Evolutionary conservation across 2,113 vertebrate genomes (phyloP).

Genomic region (Columbina picui): DNA sequence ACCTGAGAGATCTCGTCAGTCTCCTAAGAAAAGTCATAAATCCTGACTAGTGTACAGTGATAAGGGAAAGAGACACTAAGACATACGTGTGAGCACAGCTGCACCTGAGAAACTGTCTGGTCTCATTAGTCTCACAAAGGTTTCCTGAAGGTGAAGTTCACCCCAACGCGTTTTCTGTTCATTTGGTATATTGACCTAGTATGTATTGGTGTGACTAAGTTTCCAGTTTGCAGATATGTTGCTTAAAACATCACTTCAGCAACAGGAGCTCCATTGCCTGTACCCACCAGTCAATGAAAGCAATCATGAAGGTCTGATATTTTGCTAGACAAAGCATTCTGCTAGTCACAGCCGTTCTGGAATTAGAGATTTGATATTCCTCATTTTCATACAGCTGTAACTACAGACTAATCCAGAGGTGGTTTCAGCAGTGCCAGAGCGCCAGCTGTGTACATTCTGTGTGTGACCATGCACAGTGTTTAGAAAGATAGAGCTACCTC

Average conservation of each 20-base stretch:
- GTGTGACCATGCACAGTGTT: accelerated
- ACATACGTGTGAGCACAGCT: background rate
- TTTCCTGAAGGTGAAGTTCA: background rate
- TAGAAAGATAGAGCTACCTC: conserved; percentile 80
- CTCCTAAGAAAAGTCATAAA: background rate
- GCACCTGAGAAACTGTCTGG: background rate
- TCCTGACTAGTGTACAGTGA: background rate
- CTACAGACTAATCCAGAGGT: background rate
- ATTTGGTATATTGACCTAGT: background rate
- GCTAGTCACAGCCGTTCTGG: background rate
- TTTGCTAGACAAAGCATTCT: background rate
- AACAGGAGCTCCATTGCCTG: background rate
- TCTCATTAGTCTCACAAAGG: background rate
- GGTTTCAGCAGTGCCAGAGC: background rate
- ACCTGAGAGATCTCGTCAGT: background rate
- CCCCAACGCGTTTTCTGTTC: background rate
- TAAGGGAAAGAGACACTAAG: background rate
- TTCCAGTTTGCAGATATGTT: background rate
- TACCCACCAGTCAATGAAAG: background rate
- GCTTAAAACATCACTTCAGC: background rate
- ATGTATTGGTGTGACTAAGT: background rate
- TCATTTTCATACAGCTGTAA: background rate
- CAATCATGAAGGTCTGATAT: background rate
- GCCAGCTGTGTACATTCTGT: background rate
- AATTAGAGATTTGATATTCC: background rate